These are phyloP conservation scores for Caenorhabditis sp. DNA, from an alignment of 2,888 invertebrate species.

Conservation along the genomic window DNA sequence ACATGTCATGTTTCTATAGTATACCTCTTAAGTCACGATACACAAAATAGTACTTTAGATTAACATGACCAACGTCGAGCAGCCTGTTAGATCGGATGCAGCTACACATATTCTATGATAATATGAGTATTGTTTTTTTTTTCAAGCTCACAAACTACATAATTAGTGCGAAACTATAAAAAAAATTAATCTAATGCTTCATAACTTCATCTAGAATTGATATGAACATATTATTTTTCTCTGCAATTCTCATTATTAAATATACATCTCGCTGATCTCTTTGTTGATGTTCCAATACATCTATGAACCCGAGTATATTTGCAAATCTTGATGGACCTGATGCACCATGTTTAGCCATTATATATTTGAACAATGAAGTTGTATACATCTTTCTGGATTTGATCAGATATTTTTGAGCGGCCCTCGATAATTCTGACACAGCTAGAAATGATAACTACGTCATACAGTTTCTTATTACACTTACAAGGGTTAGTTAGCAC, in stretches of 20 bases:
- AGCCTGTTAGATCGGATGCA: too few species aligned
- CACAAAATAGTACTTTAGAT: too few species aligned
- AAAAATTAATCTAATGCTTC: too few species aligned
- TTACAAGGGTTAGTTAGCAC: constrained; percentile 21
- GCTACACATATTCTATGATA: too few species aligned
- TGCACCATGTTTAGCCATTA: constrained; percentile 15
- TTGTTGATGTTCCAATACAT: constrained; percentile 27
- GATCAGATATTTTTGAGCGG: not conserved
- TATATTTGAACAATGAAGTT: constrained; percentile 13
- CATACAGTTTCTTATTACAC: too few species aligned
- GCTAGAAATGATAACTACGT: too few species aligned
- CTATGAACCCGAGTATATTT: constrained; percentile 21
- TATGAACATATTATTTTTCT: not conserved
- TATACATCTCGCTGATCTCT: constrained; percentile 11
- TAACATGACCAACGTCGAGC: too few species aligned
- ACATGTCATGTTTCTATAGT: too few species aligned
- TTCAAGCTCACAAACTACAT: too few species aligned
- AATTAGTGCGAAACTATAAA: too few species aligned
- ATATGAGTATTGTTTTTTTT: too few species aligned
- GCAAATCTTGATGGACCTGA: constrained; percentile 23
- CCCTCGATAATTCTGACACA: not conserved
- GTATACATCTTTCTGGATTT: constrained; percentile 22
- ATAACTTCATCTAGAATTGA: not conserved
- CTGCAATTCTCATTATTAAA: not conserved
- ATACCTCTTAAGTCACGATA: too few species aligned